These are phyloP conservation scores for Agriopis leucophaearia DNA, from an alignment of 2,888 invertebrate species.

Conservation along the genomic window DNA sequence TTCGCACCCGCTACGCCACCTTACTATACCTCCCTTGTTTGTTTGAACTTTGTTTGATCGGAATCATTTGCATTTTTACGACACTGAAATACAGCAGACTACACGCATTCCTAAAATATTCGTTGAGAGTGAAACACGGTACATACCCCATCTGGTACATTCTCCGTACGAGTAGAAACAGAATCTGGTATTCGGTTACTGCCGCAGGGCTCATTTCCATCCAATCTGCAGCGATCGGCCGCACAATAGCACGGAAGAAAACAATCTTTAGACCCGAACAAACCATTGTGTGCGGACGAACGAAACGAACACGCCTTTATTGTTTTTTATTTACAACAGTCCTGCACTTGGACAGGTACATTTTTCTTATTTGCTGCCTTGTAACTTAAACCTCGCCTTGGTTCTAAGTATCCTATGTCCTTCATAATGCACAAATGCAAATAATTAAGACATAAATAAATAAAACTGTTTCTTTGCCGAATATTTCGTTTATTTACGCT, in stretches of 20 bases:
- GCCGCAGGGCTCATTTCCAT: slow-evolving; percentile 64
- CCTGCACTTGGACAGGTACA: background rate
- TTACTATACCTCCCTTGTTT: too few species aligned
- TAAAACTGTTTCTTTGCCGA: too few species aligned
- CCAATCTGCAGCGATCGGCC: slow-evolving; percentile 64
- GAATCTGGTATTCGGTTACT: slow-evolving; percentile 41
- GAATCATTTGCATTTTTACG: background rate
- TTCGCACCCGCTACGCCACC: too few species aligned
- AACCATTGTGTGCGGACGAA: slow-evolving; percentile 47
- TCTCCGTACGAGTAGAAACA: slow-evolving; percentile 14
- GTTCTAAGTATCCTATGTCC: too few species aligned
- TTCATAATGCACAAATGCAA: too few species aligned
- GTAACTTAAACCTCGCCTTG: background rate
- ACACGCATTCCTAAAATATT: slow-evolving; percentile 18
- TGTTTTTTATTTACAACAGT: slow-evolving; percentile 63
- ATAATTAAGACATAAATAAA: too few species aligned
- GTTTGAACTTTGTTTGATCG: too few species aligned
- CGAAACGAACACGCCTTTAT: slow-evolving; percentile 46
- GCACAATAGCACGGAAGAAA: slow-evolving; percentile 74
- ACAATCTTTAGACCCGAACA: slow-evolving; percentile 69
- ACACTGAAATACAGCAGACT: background rate
- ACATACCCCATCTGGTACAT: slow-evolving; percentile 17
- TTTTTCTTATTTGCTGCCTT: slow-evolving; percentile 7
- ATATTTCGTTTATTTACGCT: too few species aligned
- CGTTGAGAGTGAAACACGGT: background rate